Percentiles rank a stretch among this genome's conserved stretches.
phyloP scores from a whole-genome alignment of 2,113 vertebrate species.

The Eudorcas thomsonii region DNA sequence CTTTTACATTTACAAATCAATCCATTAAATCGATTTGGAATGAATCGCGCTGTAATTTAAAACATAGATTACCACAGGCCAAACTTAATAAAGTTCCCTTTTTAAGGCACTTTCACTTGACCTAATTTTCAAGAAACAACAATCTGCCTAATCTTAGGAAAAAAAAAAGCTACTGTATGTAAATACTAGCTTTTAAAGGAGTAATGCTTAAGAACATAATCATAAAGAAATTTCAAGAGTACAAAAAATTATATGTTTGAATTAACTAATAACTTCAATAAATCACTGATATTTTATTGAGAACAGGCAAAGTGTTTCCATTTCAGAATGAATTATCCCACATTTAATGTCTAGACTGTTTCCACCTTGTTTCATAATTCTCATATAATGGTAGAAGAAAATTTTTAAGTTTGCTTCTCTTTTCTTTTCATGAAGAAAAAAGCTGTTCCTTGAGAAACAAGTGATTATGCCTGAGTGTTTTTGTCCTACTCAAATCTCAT shows the following conservation, averaged over 20 bases:
- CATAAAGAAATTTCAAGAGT: neutral
- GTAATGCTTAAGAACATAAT: constrained; percentile 6
- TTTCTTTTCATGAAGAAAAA: neutral
- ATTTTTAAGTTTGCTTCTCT: neutral
- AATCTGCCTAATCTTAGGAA: neutral
- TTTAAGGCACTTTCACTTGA: constrained; percentile 55
- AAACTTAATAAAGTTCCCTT: constrained; percentile 64
- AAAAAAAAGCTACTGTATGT: neutral
- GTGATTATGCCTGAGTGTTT: neutral
- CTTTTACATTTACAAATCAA: constrained; percentile 69
- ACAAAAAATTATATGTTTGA: constrained; percentile 15
- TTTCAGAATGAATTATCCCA: constrained; percentile 24
- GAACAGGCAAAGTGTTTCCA: neutral
- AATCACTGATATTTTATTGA: constrained; percentile 18
- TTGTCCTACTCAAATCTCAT: neutral
- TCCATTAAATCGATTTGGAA: constrained; percentile 73
- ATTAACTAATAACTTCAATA: constrained; percentile 31
- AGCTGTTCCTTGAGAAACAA: neutral
- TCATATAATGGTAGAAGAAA: neutral
- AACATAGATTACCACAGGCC: constrained; percentile 63
- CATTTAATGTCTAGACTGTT: neutral
- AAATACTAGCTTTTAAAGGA: neutral
- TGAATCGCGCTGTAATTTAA: constrained; percentile 73
- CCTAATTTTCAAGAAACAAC: constrained; percentile 27
- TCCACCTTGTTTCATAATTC: neutral